These are phyloP conservation scores for Alectoris magna DNA, from an alignment of 2,797 vertebrate species.

Conservation along the genomic window DNA sequence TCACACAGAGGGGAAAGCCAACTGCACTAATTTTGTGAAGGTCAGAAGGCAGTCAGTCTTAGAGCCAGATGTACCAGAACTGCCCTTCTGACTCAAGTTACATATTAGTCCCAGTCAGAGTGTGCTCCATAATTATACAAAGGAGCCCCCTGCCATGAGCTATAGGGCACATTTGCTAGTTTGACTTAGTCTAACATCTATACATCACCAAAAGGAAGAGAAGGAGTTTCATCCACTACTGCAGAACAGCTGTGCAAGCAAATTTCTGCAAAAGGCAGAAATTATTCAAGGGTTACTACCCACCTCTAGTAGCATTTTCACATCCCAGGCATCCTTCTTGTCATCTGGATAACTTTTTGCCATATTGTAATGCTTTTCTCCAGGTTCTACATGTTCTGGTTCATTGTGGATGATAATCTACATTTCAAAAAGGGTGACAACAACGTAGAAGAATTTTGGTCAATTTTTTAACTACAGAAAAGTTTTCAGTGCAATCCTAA, in stretches of 20 bases:
- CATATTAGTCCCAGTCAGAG: not conserved
- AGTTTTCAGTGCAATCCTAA: slow-evolving; percentile 11
- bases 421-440: slow-evolving; percentile 58
- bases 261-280: not conserved
- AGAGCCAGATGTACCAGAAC: not conserved
- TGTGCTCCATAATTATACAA: not conserved
- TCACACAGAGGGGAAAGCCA: not conserved
- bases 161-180: not conserved
- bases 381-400: slow-evolving; percentile 78
- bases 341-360: slow-evolving; percentile 81
- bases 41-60: not conserved
- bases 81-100: slow-evolving; percentile 27
- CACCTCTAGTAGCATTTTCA: slow-evolving; percentile 95
- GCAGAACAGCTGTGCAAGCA: not conserved
- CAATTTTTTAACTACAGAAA: slow-evolving; percentile 29
- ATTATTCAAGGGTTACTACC: slow-evolving; percentile 6
- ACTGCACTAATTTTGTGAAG: not conserved
- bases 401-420: slow-evolving; percentile 96
- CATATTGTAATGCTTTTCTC: slow-evolving; percentile 92
- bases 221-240: not conserved
- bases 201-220: fast-evolving
- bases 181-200: not conserved
- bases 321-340: slow-evolving; percentile 93
- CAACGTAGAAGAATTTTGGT: not conserved
- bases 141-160: not conserved